A percentile compares a stretch with the other conserved stretches of the same genome.
These are phyloP conservation scores for Ceyx cyanopectus DNA, from an alignment of 2,113 vertebrate genomes.

Conservation along the genomic window DNA sequence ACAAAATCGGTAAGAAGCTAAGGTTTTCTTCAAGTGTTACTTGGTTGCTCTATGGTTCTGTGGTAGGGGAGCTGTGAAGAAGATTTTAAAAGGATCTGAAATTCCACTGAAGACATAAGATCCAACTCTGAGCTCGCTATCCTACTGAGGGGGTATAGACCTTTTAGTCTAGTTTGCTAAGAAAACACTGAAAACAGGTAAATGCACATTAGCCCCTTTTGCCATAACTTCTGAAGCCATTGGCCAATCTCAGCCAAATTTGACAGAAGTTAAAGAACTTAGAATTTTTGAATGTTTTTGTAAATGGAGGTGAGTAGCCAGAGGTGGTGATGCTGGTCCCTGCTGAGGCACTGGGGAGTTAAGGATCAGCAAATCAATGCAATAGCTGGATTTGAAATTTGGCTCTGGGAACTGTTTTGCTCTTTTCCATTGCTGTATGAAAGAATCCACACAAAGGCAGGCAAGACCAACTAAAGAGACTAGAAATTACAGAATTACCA, in stretches of 20 bases:
- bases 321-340: not conserved
- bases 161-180: not conserved
- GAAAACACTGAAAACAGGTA: not conserved
- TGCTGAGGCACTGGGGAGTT: not conserved
- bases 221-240: not conserved
- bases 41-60: not conserved
- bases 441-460: not conserved
- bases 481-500: not conserved
- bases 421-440: not conserved
- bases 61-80: slow-evolving; percentile 74
- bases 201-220: not conserved
- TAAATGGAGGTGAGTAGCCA: not conserved
- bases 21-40: not conserved
- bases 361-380: not conserved
- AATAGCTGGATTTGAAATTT: not conserved
- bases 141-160: not conserved
- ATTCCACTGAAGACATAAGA: slow-evolving; percentile 75
- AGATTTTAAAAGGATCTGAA: slow-evolving; percentile 67
- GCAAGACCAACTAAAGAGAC: not conserved
- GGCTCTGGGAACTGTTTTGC: not conserved
- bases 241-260: not conserved
- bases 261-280: not conserved
- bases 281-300: not conserved
- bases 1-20: slow-evolving; percentile 88
- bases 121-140: slow-evolving; percentile 82